A percentile compares a stretch with the other conserved stretches of the same genome.
Evolutionary conservation across 2,797 vertebrate species (phyloP).

Genomic region (Poeciliopsis presidionis): DNA sequence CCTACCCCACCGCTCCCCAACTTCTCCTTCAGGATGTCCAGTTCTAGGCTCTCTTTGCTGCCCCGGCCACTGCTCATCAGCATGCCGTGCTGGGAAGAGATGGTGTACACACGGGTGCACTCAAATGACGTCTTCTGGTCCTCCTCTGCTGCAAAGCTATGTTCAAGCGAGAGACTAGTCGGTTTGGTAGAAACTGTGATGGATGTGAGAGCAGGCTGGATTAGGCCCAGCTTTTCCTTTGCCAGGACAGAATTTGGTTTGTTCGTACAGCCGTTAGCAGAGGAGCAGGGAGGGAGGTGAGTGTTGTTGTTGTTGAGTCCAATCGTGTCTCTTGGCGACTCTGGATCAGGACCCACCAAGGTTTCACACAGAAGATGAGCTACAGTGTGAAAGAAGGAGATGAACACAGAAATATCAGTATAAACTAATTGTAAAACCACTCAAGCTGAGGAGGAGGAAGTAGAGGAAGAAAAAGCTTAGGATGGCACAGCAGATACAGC

Average conservation of each 20-base stretch:
- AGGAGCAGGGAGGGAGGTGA: constrained; percentile 55
- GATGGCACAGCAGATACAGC: constrained; percentile 30
- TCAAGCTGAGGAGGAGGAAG: constrained; percentile 24
- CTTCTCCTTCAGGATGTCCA: constrained; percentile 90
- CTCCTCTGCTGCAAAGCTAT: constrained; percentile 81
- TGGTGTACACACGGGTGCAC: constrained; percentile 91
- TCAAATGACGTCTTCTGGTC: constrained; percentile 87
- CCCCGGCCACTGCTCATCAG: constrained; percentile 83
- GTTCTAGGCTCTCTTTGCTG: constrained; percentile 90
- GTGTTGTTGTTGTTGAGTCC: constrained; percentile 69
- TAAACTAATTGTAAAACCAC: constrained; percentile 28
- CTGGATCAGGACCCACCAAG: constrained; percentile 87
- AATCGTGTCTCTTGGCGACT: constrained; percentile 80
- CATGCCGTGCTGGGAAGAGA: constrained; percentile 90
- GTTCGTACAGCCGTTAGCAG: constrained; percentile 73
- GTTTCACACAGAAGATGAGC: constrained; percentile 94
- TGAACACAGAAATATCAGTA: constrained; percentile 22
- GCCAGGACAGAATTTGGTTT: constrained; percentile 59
- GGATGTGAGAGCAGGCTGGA: constrained; percentile 81
- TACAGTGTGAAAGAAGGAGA: constrained; percentile 59
- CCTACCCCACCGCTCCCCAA: constrained; percentile 63
- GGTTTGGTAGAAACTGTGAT: constrained; percentile 85
- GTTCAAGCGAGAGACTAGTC: constrained; percentile 87
- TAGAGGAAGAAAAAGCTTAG: constrained; percentile 34
- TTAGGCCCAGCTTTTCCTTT: constrained; percentile 61